Percentiles rank a stretch among this genome's conserved stretches.
phyloP scores from a whole-genome alignment of 2,888 invertebrate genomes.

The Tipula unca region DNA sequence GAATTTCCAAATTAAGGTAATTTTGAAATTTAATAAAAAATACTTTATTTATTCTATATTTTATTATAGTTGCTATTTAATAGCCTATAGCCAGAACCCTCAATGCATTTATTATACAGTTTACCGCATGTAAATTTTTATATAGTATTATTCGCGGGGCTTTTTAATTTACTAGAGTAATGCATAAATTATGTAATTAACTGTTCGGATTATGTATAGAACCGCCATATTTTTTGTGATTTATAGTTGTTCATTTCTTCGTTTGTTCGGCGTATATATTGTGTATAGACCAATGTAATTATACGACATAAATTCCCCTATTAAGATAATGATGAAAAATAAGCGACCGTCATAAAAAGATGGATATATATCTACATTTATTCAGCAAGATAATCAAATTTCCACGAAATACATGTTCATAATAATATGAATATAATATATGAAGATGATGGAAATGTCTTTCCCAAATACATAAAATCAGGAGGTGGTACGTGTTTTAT shows the following conservation, averaged over 20 bases:
- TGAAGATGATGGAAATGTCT: neutral
- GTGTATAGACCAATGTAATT: neutral
- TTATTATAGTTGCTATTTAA: no score
- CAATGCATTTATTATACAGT: no score
- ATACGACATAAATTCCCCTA: neutral
- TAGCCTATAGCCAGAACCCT: no score
- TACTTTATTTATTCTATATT: no score
- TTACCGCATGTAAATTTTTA: no score
- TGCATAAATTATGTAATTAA: neutral
- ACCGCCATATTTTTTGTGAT: neutral
- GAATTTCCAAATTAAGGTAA: no score
- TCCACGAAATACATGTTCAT: neutral
- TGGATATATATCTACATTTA: neutral
- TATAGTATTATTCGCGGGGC: neutral
- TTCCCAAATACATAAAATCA: neutral
- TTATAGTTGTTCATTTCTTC: neutral
- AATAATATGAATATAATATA: neutral
- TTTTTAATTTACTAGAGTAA: neutral
- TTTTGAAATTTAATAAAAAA: no score
- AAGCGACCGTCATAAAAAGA: neutral
- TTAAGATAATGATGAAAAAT: conserved; percentile 8
- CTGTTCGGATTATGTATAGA: neutral
- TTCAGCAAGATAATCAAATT: neutral
- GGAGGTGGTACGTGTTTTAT: neutral
- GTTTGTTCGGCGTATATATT: neutral